Evolutionary conservation across 1,140 invertebrate genomes (phyloP).

Genomic region (Copidosoma floridanum): DNA sequence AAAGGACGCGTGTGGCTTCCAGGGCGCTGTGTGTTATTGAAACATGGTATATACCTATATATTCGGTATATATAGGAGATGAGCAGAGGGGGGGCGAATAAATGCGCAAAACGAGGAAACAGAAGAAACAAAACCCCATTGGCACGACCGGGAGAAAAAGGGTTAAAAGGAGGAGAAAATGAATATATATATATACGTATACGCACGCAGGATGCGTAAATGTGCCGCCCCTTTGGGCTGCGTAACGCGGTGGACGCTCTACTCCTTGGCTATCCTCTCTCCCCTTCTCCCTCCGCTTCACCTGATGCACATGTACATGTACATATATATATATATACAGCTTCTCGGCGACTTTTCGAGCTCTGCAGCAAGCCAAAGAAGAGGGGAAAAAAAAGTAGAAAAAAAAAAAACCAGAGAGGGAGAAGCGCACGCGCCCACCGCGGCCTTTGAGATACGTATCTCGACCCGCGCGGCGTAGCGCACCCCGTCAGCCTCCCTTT

Average conservation of each 20-base stretch:
- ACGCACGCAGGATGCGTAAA: conserved; percentile 41
- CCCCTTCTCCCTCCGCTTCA: neutral
- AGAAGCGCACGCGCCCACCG: conserved; percentile 15
- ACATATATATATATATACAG: neutral
- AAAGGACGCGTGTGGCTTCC: too few relatives aligned
- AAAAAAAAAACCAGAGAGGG: too few relatives aligned
- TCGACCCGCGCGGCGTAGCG: neutral
- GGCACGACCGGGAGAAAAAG: neutral
- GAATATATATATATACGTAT: too few relatives aligned
- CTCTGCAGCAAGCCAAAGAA: conserved; percentile 1
- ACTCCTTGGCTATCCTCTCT: conserved; percentile 6
- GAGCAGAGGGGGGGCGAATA: neutral
- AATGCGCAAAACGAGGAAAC: neutral
- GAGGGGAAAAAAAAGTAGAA: too few relatives aligned
- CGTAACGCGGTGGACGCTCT: conserved; percentile 50
- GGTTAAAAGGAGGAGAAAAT: neutral
- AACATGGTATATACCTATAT: too few relatives aligned
- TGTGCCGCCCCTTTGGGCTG: conserved; percentile 45
- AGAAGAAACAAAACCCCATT: neutral
- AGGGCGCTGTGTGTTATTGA: too few relatives aligned
- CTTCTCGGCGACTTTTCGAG: conserved; percentile 10
- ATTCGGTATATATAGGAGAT: too few relatives aligned
- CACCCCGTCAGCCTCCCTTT: neutral
- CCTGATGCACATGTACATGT: too few relatives aligned
- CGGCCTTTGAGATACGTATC: conserved; percentile 32